Evolutionary conservation across 2,797 vertebrate genomes (phyloP).

Genomic region (Gymnopithys bicolor): DNA sequence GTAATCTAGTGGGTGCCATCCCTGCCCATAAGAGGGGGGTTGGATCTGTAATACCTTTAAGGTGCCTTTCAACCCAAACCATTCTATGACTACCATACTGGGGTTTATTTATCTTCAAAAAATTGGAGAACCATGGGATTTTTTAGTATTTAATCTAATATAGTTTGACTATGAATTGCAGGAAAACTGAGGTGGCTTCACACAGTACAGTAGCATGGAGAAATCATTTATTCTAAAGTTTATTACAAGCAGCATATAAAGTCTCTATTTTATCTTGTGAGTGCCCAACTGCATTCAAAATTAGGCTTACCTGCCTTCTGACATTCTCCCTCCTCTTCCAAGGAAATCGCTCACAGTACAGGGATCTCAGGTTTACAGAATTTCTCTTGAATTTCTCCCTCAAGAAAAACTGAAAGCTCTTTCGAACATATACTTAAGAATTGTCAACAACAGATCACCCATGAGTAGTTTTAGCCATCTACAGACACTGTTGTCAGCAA

Average conservation of each 20-base stretch:
- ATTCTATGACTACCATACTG: not conserved
- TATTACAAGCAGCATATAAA: not conserved
- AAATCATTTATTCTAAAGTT: not conserved
- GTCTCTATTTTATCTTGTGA: not conserved
- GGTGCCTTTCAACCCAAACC: not conserved
- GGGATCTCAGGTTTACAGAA: rapidly evolving
- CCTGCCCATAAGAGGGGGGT: not conserved
- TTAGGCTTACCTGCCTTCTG: not conserved
- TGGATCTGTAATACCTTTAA: not conserved
- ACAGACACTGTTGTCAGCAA: not conserved
- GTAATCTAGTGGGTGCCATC: not conserved
- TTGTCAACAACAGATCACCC: not conserved
- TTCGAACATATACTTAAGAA: not conserved
- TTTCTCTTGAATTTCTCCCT: not conserved
- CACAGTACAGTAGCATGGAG: not conserved
- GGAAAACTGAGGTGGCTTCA: not conserved
- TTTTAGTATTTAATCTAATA: not conserved
- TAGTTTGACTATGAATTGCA: not conserved
- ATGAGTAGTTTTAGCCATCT: not conserved
- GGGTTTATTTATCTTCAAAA: not conserved
- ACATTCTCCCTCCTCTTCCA: not conserved
- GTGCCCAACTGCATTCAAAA: not conserved
- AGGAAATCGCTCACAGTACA: not conserved
- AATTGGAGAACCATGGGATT: not conserved
- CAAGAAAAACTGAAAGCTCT: not conserved